Evolutionary conservation across 2,888 invertebrate genomes (phyloP).

Genomic region (Notodonta ziczac): DNA sequence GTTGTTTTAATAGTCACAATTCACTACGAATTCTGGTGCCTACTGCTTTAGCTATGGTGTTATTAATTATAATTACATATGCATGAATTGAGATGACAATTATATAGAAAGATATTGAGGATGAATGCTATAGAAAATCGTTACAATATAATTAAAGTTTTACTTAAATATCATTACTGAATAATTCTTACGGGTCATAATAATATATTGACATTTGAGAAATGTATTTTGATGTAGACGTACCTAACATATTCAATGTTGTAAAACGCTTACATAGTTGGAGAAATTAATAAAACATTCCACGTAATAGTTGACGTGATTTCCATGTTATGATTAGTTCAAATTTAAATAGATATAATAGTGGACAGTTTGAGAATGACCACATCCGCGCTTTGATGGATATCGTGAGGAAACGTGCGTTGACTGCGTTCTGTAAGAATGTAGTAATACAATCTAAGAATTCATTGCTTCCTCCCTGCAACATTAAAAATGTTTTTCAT

Average conservation of each 20-base stretch:
- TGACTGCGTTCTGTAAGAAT: slow-evolving; percentile 15
- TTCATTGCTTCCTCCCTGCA: slow-evolving; percentile 8
- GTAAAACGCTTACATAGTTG: not conserved
- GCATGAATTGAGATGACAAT: too few species aligned
- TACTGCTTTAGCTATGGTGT: too few species aligned
- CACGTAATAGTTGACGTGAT: slow-evolving; percentile 20
- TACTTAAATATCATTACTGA: too few species aligned
- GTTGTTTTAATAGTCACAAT: too few species aligned
- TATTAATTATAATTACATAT: too few species aligned
- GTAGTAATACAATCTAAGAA: slow-evolving; percentile 10
- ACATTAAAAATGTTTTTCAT: not conserved
- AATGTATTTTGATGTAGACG: not conserved
- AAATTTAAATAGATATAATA: slow-evolving; percentile 30
- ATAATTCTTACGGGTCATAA: too few species aligned
- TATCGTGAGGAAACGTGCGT: slow-evolving; percentile 40
- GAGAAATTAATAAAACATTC: slow-evolving; percentile 26
- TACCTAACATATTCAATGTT: not conserved
- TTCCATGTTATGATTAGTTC: slow-evolving; percentile 27
- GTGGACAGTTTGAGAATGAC: slow-evolving; percentile 32
- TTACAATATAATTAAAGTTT: too few species aligned
- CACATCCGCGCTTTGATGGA: slow-evolving; percentile 41
- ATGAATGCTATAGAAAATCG: too few species aligned
- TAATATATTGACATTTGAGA: not conserved
- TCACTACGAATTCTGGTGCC: too few species aligned
- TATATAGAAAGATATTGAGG: too few species aligned